Percentiles rank a stretch among this genome's conserved stretches.
phyloP scores from a whole-genome alignment of 2,113 vertebrate species.

The Xiphophorus hellerii region DNA sequence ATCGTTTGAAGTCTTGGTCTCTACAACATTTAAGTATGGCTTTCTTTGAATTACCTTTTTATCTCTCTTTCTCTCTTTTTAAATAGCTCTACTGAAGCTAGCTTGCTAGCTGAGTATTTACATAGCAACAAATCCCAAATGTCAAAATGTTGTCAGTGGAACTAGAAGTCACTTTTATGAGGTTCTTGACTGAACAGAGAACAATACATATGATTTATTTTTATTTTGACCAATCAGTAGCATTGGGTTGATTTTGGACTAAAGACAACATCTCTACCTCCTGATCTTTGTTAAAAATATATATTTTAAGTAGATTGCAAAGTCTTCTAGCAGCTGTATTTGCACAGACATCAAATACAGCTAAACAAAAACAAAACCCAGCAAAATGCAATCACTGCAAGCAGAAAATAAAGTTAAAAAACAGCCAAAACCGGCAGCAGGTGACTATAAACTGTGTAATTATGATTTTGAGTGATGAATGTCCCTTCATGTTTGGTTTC shows the following conservation, averaged over 20 bases:
- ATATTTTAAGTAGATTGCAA: too few species aligned
- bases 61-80: background rate
- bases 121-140: background rate
- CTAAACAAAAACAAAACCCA: too few species aligned
- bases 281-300: too few species aligned
- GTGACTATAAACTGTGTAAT: background rate
- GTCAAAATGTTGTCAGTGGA: background rate
- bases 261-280: too few species aligned
- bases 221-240: too few species aligned
- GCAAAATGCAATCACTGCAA: too few species aligned
- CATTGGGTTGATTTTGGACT: too few species aligned
- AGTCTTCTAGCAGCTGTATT: too few species aligned
- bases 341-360: too few species aligned
- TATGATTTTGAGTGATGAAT: background rate
- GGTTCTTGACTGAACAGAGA: too few species aligned
- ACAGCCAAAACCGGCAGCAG: background rate
- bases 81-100: background rate
- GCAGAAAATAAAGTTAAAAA: background rate
- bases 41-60: background rate
- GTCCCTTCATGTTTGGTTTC: background rate
- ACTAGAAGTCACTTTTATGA: background rate
- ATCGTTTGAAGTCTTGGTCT: background rate
- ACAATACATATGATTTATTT: too few species aligned
- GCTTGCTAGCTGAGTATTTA: background rate
- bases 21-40: background rate